Percentiles rank a stretch among this genome's conserved stretches.
Evolutionary conservation across 2,888 invertebrate genomes (phyloP).

Genomic region (Imbricaverruca yamaguchii): DNA sequence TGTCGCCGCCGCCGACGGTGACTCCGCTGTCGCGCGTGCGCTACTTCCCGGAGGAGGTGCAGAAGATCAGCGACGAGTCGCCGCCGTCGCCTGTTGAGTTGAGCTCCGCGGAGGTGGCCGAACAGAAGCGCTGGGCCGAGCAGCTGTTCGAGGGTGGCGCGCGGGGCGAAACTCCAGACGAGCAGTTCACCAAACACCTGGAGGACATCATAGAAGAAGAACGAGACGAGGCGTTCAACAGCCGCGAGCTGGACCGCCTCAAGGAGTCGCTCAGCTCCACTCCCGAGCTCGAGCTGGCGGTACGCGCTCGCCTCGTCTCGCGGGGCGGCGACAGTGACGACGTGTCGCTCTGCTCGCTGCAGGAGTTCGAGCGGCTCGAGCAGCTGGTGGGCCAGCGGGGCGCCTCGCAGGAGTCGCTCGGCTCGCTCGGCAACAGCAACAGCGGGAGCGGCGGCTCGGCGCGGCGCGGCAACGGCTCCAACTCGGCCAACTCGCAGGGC

Average conservation of each 20-base stretch:
- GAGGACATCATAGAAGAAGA: conserved; percentile 61
- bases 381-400: conserved; percentile 66
- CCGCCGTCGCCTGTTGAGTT: background rate
- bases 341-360: conserved; percentile 81
- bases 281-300: conserved; percentile 80
- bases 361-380: conserved; percentile 89
- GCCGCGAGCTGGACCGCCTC: conserved; percentile 50
- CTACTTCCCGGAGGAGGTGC: conserved; percentile 13
- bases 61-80: conserved; percentile 1
- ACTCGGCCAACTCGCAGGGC: conserved; percentile 52
- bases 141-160: conserved; percentile 69
- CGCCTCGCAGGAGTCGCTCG: conserved; percentile 69
- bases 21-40: background rate
- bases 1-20: conserved; percentile 5
- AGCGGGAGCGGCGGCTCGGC: conserved; percentile 29
- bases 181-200: conserved; percentile 36
- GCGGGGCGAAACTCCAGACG: conserved; percentile 41
- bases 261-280: conserved; percentile 85
- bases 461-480: background rate
- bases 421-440: conserved; percentile 48
- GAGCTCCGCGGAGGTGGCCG: conserved; percentile 24
- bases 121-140: conserved; percentile 74
- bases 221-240: conserved; percentile 68
- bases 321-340: conserved; percentile 82
- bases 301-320: conserved; percentile 72